Conservation (phyloP, 2,797 vertebrate genomes). For the Ambastaia sidthimunki region DNA sequence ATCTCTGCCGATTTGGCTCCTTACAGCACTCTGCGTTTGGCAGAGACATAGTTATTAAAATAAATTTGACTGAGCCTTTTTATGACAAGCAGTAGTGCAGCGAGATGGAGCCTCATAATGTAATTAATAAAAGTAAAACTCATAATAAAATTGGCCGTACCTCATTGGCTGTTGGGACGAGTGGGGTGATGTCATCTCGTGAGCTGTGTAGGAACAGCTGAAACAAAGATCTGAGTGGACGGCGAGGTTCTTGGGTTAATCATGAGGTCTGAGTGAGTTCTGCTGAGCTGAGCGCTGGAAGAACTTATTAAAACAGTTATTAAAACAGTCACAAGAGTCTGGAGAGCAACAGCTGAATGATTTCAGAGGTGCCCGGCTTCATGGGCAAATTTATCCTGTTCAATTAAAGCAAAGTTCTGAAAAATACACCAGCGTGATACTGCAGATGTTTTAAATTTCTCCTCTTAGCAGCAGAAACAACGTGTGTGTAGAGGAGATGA, state of each 20-base stretch:
- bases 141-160: conserved; percentile 61
- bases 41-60: conserved; percentile 41
- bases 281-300: conserved; percentile 26
- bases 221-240: conserved; percentile 58
- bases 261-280: conserved; percentile 28
- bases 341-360: not conserved
- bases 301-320: conserved; percentile 29
- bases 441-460: conserved; percentile 2
- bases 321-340: conserved; percentile 1
- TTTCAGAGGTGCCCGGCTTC: not conserved
- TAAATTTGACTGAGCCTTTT: conserved; percentile 55
- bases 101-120: conserved; percentile 49
- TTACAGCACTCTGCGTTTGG: conserved; percentile 41
- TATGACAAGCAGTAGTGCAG: conserved; percentile 44
- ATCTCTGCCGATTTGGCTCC: conserved; percentile 35
- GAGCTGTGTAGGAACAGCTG: conserved; percentile 7
- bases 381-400: not conserved
- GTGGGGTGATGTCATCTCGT: conserved; percentile 66
- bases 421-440: not conserved
- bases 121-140: conserved; percentile 65
- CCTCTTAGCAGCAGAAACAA: not conserved
- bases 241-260: conserved; percentile 53
- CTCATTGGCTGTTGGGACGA: conserved; percentile 60
- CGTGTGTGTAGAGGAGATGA: not conserved
- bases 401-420: too few relatives aligned